Percentiles rank a stretch among this genome's conserved stretches.
Conservation (phyloP, 2,797 vertebrate genomes). For the Anas flavirostris region DNA sequence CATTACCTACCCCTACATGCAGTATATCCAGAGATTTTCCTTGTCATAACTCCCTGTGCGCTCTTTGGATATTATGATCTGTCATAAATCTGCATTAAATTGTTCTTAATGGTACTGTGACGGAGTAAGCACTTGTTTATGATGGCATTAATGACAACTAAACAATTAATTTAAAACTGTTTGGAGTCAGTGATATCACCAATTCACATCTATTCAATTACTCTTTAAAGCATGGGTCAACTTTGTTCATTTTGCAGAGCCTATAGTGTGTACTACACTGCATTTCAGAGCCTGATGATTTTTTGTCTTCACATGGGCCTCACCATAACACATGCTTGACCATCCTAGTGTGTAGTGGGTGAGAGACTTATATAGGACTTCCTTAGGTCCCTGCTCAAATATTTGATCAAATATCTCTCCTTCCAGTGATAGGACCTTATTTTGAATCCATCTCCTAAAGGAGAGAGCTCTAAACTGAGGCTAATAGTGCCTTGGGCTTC, state of each 20-base stretch:
- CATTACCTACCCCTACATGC: neutral
- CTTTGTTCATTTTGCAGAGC: neutral
- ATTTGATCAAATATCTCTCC: no score
- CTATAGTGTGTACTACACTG: fast-evolving
- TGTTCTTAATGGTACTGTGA: neutral
- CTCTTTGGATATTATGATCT: neutral
- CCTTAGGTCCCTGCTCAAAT: neutral
- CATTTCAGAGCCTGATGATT: neutral
- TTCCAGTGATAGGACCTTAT: neutral
- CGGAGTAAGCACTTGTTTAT: neutral
- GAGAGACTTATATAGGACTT: neutral
- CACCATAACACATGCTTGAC: neutral
- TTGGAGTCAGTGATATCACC: neutral
- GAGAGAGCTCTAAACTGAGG: neutral
- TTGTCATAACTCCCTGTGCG: neutral
- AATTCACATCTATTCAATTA: neutral
- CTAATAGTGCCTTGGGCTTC: neutral
- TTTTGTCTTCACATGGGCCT: neutral
- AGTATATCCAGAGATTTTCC: neutral
- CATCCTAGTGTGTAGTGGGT: neutral
- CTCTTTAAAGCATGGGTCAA: neutral
- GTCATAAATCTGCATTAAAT: neutral
- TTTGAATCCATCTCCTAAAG: neutral
- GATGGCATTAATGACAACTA: neutral
- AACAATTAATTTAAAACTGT: neutral